Evolutionary conservation across 2,888 invertebrate species (phyloP), one percentile per base, ranked within the genome.

Genomic region (Idaea straminata): DNA sequence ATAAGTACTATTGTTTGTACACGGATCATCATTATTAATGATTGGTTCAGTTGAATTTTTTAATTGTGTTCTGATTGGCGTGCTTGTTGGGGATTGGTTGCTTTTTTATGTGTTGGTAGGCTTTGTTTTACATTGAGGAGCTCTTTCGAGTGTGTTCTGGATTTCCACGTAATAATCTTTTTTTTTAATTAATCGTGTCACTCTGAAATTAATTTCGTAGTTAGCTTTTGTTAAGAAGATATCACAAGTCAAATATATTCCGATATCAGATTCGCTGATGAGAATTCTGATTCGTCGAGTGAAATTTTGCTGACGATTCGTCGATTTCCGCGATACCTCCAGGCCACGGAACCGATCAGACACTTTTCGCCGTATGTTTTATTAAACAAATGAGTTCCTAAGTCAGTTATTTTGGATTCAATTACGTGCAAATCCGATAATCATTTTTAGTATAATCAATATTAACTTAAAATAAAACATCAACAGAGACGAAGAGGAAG

Each of bases 261-360:
- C 64, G 96, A 96, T 73, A 94, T 96, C 62, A 95, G 94, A 77
- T 96, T 95, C 80, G 96, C 95, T 6, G 96, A 96, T 77, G 96
- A 96, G 57, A 94, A 94, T 72, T 95, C 94, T 0, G 94, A 94
- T 77, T 91, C 92, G 35, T 93, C 93, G 0, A 88, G 85, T 69
- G 92, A 93, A 73, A 91, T 92, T 92, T 90, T 70, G 91, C 87
- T 15, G 93, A 91, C 66, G 92, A 91, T 72, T 92, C 92, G 1
- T 92, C 92, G 1, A 25, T 25, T 3, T 25, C 25, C 3, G 25
- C 25, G 1, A 3, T 25, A 25, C 25, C 25, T 25, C 2, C 25
- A 25, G 3, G 25, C 25, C 25, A 25, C 25, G 3, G 25, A 25
- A 25, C 25, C 3, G 25, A 3, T 25, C 25, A 25, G 25, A 25